These are phyloP conservation scores for Protaetia brevitarsis DNA, from an alignment of 1,140 invertebrate species.

Conservation along the genomic window DNA sequence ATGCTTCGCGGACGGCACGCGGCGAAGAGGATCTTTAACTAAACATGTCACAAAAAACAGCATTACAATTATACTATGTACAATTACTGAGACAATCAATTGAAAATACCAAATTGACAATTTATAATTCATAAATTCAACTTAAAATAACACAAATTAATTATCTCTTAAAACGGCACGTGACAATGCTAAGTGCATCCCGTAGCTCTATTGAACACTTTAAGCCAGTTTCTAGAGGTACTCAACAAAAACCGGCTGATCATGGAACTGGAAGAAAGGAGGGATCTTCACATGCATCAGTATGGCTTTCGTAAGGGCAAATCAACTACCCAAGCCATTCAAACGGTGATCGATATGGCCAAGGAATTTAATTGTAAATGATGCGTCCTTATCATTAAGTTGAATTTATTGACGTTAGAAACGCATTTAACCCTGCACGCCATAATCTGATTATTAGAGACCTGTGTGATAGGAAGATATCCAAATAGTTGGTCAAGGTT, in stretches of 20 bases:
- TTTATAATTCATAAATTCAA: no score
- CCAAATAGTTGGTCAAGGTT: no score
- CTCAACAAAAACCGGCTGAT: neutral
- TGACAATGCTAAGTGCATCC: no score
- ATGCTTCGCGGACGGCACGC: no score
- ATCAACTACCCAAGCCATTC: neutral
- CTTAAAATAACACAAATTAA: no score
- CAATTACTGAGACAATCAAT: no score
- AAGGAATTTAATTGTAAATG: neutral
- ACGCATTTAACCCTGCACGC: neutral
- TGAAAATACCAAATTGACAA: no score
- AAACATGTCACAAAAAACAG: no score
- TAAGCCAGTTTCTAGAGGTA: neutral
- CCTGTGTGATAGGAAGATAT: neutral
- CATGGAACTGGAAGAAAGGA: neutral
- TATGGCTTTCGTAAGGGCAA: neutral
- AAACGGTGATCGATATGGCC: neutral
- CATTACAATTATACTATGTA: no score
- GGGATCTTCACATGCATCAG: neutral
- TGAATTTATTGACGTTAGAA: neutral
- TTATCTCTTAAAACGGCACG: no score
- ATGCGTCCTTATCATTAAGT: neutral
- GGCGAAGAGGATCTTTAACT: no score
- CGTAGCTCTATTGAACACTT: neutral
- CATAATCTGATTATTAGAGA: neutral